These are phyloP conservation scores for Lutjanus campechanus DNA, from an alignment of 2,797 vertebrate species.

Conservation along the genomic window DNA sequence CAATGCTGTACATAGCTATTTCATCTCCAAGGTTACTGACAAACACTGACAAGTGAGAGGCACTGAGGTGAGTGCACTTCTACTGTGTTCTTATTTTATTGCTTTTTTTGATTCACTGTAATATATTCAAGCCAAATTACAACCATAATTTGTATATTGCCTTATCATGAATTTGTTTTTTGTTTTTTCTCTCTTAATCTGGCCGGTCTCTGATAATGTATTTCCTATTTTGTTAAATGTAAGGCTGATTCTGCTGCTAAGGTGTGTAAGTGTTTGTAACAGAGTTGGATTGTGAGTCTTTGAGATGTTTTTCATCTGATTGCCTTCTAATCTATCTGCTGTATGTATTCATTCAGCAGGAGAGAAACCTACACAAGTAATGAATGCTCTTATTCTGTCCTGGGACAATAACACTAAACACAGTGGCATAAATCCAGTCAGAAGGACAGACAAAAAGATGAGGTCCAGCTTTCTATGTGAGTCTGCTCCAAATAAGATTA, in stretches of 20 bases:
- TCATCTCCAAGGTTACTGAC: conserved; percentile 72
- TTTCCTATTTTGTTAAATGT: neutral
- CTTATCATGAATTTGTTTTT: neutral
- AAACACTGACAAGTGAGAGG: conserved; percentile 46
- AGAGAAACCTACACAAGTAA: neutral
- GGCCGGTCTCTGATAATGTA: neutral
- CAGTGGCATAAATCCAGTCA: neutral
- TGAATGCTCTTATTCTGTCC: neutral
- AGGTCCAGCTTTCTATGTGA: conserved; percentile 35
- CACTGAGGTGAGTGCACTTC: conserved; percentile 39
- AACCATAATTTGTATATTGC: neutral
- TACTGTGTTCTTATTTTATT: neutral
- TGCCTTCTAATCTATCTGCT: neutral
- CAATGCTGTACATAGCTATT: conserved; percentile 9
- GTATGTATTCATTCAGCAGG: neutral
- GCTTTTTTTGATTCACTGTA: neutral
- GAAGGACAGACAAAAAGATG: conserved; percentile 30
- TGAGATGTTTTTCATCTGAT: neutral
- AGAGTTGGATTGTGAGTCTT: neutral
- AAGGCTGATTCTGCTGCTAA: neutral
- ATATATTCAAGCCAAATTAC: neutral
- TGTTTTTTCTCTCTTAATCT: neutral
- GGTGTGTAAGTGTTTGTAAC: neutral
- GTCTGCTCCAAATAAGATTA: neutral
- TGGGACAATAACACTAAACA: neutral